Base-by-base conservation (phyloP, 2,888 invertebrate genomes). In the Phyllotreta striolata region DNA sequence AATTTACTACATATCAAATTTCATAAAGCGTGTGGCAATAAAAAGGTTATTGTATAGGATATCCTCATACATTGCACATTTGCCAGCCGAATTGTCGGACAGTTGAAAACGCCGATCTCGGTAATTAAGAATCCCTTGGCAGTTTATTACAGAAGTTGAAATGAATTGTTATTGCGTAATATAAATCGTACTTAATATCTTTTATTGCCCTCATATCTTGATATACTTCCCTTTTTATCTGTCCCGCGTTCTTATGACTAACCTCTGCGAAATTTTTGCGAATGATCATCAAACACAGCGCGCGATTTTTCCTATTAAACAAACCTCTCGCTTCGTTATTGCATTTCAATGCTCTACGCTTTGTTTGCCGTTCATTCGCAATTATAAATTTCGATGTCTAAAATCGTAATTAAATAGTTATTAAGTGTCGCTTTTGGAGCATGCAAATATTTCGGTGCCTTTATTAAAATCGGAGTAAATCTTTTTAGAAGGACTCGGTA, bases 191-290 rank as follows among this genome's bases (percentile, higher is more conserved):
- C 58, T 54, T 64, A 64, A 62, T 59, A 62, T 69, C 69, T 66
- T 72, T 72, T 72, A 72, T 70, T 67, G 62, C 66, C 56, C 63
- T 58, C 60, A 66, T 72, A 70, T 70, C 62, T 58, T 62, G 51
- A 51, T 41, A 55, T 55, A 40, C 24, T 56, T 56, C 65, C 68
- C 63, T 64, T 55, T n/a, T 57, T 69, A 66, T 64, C 67, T 64
- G 60, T 59, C 55, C 52, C 63, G 64, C 66, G 61, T 69, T 64
- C 68, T 70, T 67, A 66, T 68, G 68, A 69, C 70, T 62, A 65
- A 62, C 66, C 69, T 71, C 70, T 67, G 70, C 68, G 63, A 70
- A 72, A 70, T 70, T 70, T 64, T 69, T 63, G 64, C 58, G 64
- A 63, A 66, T 58, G 68, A 69, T 70, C 70, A 68, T 72, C 70